Evolutionary conservation across 92 coral and sea anemone species (phyloP).

Genomic region (Umimayanthus chanpuru): DNA sequence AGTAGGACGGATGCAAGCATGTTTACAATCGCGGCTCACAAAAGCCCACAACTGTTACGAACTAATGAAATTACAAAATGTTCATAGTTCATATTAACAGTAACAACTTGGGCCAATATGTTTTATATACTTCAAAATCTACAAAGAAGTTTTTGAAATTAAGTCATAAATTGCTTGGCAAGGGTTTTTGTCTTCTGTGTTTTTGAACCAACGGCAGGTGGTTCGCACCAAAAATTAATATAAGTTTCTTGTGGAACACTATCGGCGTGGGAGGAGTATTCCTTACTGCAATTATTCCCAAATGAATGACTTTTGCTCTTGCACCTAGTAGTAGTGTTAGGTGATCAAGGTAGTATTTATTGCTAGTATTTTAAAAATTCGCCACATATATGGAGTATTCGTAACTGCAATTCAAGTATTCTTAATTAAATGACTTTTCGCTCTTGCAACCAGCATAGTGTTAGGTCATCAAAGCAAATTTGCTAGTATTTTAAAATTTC

Average conservation of each 20-base stretch:
- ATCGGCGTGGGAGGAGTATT: background rate
- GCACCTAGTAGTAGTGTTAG: background rate
- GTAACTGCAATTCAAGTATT: background rate
- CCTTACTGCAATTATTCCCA: background rate
- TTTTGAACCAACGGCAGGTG: background rate
- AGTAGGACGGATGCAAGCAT: background rate
- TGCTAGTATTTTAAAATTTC: too few species aligned
- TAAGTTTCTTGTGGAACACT: background rate
- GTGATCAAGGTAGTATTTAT: too few species aligned
- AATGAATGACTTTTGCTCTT: background rate
- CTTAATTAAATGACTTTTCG: background rate
- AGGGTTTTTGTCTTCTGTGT: background rate
- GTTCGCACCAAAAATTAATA: background rate
- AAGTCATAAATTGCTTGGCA: slow-evolving; percentile 1
- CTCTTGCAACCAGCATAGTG: background rate
- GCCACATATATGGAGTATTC: background rate
- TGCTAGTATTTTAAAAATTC: background rate
- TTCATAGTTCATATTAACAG: background rate
- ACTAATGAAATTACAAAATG: slow-evolving; percentile 15
- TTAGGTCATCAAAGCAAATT: too few species aligned
- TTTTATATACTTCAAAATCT: background rate
- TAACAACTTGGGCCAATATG: background rate
- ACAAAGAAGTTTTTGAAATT: background rate
- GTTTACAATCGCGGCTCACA: background rate
- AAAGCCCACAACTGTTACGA: background rate